These are phyloP conservation scores for Phalloptychus januarius DNA, from an alignment of 2,797 vertebrate species.

Conservation along the genomic window DNA sequence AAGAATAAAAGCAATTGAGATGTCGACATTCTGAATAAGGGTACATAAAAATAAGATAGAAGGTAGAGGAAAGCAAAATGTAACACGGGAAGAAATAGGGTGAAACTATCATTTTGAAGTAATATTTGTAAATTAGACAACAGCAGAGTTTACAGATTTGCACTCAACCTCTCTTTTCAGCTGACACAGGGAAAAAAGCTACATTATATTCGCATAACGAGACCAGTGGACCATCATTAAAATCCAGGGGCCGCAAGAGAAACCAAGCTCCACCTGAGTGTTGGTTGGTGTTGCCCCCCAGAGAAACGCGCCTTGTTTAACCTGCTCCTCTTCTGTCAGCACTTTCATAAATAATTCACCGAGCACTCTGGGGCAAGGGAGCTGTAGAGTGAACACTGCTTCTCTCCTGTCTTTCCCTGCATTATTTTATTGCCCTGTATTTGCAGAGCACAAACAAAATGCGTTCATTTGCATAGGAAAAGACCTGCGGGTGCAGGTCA, in stretches of 20 bases:
- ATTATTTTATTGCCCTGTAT: conserved; percentile 53
- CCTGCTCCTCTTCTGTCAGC: conserved; percentile 77
- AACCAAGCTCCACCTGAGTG: conserved; percentile 66
- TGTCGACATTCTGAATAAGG: conserved; percentile 23
- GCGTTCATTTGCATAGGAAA: conserved; percentile 49
- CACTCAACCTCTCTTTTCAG: conserved; percentile 64
- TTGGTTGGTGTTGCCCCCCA: conserved; percentile 63
- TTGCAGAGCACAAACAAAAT: conserved; percentile 49
- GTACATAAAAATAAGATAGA: conserved; percentile 19
- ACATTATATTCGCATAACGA: conserved; percentile 63
- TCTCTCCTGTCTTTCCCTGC: conserved; percentile 26
- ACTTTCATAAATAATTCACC: conserved; percentile 80
- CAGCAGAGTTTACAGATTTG: conserved; percentile 59
- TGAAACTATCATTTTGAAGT: conserved; percentile 12
- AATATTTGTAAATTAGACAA: conserved; percentile 13
- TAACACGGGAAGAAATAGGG: conserved; percentile 21
- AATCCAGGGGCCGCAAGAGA: conserved; percentile 68
- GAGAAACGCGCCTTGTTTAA: conserved; percentile 74
- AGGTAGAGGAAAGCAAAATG: conserved; percentile 11
- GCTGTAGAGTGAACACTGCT: conserved; percentile 44
- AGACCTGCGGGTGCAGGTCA: conserved; percentile 30
- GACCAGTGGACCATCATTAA: conserved; percentile 72
- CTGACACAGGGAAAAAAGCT: conserved; percentile 67
- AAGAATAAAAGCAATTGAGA: conserved; percentile 28
- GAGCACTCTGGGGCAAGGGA: conserved; percentile 65